Base-by-base conservation (phyloP, 2,113 vertebrate genomes). In the Agapornis roseicollis region DNA sequence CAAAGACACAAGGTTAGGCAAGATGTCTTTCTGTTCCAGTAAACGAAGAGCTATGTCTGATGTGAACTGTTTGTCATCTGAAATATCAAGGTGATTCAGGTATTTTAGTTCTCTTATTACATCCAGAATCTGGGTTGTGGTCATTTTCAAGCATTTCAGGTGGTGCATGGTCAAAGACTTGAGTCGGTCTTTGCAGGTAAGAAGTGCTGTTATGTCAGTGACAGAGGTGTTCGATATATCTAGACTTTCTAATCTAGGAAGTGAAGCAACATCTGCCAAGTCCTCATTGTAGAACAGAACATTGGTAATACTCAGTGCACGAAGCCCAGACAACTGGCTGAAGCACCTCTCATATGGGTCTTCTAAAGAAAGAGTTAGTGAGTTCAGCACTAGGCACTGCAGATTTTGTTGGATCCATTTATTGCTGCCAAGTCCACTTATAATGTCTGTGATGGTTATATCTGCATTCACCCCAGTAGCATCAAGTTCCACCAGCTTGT, bases 131-230 rank as follows among this genome's bases (percentile, higher is more conserved):
- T 99, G 99, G 28, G 98, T 98, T 4, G 99, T 99, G 82, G 98
- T 99, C 99, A 99, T 99, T 98, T 99, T 99, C 97, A 99, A 98
- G 97, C 99, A 99, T 98, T 99, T 99, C 94, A 99, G 97, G 97
- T 99, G 99, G 96, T 99, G 99, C 97, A 99, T 98, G 56, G 99
- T 99, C 55, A 99, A 98, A 29, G 99, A 99, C 87, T 99, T 99
- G 88, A 99, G 98, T 17, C 98, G 97, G 84, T 98, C 98, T 92
- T 99, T 99, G 92, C 99, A 98, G 87, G 98, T 98, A 93, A 99
- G 98, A 68, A 99, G 98, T 2, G 99, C 99, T 12, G 97, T 99
- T 91, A 99, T 98, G 96, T 99, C 99, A 65, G 99, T 99, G 72
- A 99, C 98, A 0, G 99, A 99, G 3, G 99, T 99, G 98, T 99